Conservation (phyloP, 2,113 vertebrate genomes). For the Entomyzon cyanotis region DNA sequence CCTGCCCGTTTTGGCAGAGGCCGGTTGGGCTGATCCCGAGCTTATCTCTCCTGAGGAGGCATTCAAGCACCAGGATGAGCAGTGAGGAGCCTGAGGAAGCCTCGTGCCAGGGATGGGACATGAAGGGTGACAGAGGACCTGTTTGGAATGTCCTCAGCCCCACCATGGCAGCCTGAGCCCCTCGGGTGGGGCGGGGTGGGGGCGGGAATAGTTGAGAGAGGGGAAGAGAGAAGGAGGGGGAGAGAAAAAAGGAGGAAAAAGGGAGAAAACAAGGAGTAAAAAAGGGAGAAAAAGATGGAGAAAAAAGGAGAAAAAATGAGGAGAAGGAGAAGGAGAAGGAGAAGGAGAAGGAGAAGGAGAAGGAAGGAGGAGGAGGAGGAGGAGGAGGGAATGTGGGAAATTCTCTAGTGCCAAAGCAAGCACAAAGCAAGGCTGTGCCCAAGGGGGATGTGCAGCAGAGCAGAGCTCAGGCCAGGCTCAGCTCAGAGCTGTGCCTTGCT, state of each 20-base stretch:
- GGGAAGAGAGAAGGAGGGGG: not conserved
- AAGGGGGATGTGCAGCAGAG: not conserved
- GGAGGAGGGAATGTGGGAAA: not conserved
- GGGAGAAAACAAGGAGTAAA: not conserved
- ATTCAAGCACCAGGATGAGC: rapidly evolving
- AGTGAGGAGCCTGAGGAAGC: not conserved
- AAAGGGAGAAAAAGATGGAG: no score
- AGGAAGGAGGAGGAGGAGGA: not conserved
- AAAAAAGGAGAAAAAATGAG: not conserved
- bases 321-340: not conserved
- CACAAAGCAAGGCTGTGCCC: not conserved
- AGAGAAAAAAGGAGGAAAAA: no score
- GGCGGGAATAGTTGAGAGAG: not conserved
- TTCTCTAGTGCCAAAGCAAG: not conserved
- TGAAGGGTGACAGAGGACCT: not conserved
- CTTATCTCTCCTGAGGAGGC: not conserved
- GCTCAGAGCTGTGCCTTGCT: not conserved
- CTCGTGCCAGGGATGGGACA: not conserved
- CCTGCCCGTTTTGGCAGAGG: constrained; percentile 14
- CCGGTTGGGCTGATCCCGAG: not conserved
- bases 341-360: no score
- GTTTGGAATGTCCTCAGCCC: not conserved
- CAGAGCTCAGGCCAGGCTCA: not conserved
- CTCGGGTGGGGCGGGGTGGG: no score
- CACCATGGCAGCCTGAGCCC: not conserved